Percentiles rank a stretch among this genome's conserved stretches.
phyloP scores from a whole-genome alignment of 2,888 invertebrate genomes.

The Philereme vetulata region DNA sequence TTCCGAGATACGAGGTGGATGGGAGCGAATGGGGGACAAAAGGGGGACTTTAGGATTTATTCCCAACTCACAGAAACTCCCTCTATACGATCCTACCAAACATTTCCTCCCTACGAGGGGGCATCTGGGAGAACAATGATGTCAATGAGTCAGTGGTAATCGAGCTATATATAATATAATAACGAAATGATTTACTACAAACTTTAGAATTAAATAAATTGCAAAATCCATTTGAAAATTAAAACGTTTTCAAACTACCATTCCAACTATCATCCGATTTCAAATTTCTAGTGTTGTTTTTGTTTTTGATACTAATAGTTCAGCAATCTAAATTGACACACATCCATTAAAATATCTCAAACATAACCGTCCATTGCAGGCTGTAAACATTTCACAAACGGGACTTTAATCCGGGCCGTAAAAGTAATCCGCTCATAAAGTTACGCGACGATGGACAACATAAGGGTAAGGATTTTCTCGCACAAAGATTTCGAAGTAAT shows the following conservation, averaged over 20 bases:
- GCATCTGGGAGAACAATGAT: no score
- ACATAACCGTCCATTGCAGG: slow-evolving; percentile 63
- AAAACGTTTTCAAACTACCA: no score
- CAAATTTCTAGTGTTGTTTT: not conserved
- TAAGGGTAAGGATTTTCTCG: slow-evolving; percentile 80
- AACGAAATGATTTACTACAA: slow-evolving; percentile 56
- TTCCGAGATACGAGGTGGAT: no score
- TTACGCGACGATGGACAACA: slow-evolving; percentile 82
- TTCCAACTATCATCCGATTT: no score
- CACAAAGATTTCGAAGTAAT: slow-evolving; percentile 82
- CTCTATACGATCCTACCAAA: no score
- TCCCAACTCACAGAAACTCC: no score
- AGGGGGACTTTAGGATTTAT: no score
- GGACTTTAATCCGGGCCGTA: slow-evolving; percentile 80
- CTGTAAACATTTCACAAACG: slow-evolving; percentile 81
- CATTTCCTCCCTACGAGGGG: no score
- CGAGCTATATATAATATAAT: no score
- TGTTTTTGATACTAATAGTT: not conserved
- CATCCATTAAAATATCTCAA: slow-evolving; percentile 37
- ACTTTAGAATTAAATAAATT: slow-evolving; percentile 51
- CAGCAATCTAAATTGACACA: slow-evolving; percentile 15
- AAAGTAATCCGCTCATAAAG: slow-evolving; percentile 83
- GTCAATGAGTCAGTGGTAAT: no score
- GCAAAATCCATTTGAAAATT: slow-evolving; percentile 6
- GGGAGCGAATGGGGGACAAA: no score